Percentiles rank a stretch among this genome's conserved stretches.
Conservation (phyloP, 2,797 vertebrate species). For the Argentina silus region DNA sequence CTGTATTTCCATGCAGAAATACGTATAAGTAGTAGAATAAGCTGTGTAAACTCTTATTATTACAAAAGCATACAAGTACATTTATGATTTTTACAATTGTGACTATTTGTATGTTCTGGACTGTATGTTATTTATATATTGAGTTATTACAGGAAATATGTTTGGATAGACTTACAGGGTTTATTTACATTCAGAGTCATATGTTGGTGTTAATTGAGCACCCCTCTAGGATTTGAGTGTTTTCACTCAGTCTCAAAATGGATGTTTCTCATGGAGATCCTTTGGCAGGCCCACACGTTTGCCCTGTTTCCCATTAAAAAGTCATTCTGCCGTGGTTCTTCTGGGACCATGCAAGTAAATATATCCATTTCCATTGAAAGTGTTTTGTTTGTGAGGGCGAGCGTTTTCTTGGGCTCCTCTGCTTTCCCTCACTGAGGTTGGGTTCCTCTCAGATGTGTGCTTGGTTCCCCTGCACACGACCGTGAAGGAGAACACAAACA, state of each 20-base stretch:
- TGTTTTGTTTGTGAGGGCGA: constrained; percentile 80
- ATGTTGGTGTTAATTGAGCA: constrained; percentile 72
- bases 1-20: constrained; percentile 17
- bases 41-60: too few species aligned
- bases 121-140: constrained; percentile 26
- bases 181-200: constrained; percentile 57
- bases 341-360: constrained; percentile 81
- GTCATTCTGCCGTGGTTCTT: constrained; percentile 76
- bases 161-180: constrained; percentile 24
- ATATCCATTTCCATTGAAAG: constrained; percentile 80
- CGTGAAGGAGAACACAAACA: constrained; percentile 62
- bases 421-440: constrained; percentile 67
- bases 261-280: constrained; percentile 74
- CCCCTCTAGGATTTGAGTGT: constrained; percentile 62
- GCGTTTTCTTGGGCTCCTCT: constrained; percentile 81
- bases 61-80: constrained; percentile 9
- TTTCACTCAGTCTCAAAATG: constrained; percentile 62
- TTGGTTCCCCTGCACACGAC: constrained; percentile 29
- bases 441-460: constrained; percentile 61
- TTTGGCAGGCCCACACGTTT: constrained; percentile 70
- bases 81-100: neutral
- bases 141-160: constrained; percentile 44
- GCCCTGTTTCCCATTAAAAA: constrained; percentile 82
- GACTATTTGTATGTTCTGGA: constrained; percentile 44
- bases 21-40: too few species aligned